These are phyloP conservation scores for Erythrolamprus reginae DNA, from an alignment of 2,113 vertebrate genomes.

Conservation along the genomic window DNA sequence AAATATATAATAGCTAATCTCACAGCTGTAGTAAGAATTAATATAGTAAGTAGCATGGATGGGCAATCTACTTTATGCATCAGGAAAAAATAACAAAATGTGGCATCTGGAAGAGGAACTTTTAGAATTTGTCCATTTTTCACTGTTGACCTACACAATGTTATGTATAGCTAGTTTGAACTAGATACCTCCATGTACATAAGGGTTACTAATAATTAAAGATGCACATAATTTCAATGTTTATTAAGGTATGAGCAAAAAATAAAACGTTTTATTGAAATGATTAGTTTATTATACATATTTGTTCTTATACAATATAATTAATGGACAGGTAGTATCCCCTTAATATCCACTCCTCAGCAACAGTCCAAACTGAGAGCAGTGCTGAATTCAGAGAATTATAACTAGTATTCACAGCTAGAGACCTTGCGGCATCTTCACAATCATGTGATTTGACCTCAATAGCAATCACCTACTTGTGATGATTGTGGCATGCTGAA, in stretches of 20 bases:
- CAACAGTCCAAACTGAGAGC: not conserved
- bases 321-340: not conserved
- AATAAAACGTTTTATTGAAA: not conserved
- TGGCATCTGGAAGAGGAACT: not conserved
- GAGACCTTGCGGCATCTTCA: not conserved
- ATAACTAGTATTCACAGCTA: not conserved
- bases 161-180: not conserved
- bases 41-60: not conserved
- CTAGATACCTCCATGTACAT: not conserved
- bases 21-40: conserved; percentile 10
- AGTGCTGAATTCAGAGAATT: not conserved
- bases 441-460: not conserved
- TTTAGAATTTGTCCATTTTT: not conserved
- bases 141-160: not conserved
- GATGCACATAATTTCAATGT: not conserved
- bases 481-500: not conserved
- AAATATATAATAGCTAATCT: conserved; percentile 29
- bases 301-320: not conserved
- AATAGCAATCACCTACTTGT: not conserved
- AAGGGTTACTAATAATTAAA: not conserved
- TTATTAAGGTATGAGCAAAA: not conserved
- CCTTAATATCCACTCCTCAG: not conserved
- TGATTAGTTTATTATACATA: not conserved
- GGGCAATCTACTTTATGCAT: not conserved
- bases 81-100: not conserved